A percentile compares a stretch with the other conserved stretches of the same genome.
These are phyloP conservation scores for Epinotia brunnichana DNA, from an alignment of 2,888 invertebrate species.

Conservation along the genomic window DNA sequence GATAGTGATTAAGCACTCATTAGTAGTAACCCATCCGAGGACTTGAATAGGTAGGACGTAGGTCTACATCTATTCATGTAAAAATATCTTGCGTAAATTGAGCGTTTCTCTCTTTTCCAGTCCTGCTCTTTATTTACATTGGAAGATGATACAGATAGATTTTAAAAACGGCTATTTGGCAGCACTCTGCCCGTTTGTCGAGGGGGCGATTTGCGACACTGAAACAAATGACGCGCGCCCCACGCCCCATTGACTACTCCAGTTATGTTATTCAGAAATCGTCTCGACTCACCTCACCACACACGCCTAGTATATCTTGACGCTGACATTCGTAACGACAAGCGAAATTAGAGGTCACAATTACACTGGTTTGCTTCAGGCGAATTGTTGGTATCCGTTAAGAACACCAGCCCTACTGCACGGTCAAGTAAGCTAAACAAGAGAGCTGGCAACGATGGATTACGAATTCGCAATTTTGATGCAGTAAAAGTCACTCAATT, in stretches of 20 bases:
- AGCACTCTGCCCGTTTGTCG: slow-evolving; percentile 72
- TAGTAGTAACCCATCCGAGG: too few species aligned
- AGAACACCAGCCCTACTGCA: slow-evolving; percentile 42
- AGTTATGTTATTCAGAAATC: background rate
- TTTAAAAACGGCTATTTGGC: slow-evolving; percentile 58
- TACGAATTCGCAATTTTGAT: slow-evolving; percentile 15
- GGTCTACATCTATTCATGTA: background rate
- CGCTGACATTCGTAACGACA: background rate
- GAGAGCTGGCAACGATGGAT: slow-evolving; percentile 33
- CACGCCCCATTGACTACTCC: slow-evolving; percentile 63
- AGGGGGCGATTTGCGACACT: slow-evolving; percentile 71
- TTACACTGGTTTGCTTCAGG: background rate
- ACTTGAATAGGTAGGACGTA: too few species aligned
- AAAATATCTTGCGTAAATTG: background rate
- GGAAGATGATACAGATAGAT: slow-evolving; percentile 22
- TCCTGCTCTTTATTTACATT: slow-evolving; percentile 16
- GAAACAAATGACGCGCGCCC: slow-evolving; percentile 72
- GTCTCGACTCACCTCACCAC: background rate
- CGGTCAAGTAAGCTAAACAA: slow-evolving; percentile 39
- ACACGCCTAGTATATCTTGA: background rate
- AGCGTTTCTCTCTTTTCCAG: background rate
- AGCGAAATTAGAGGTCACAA: background rate
- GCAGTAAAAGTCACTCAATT: slow-evolving; percentile 1
- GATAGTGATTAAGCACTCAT: too few species aligned
- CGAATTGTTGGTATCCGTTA: background rate